Evolutionary conservation across 2,888 invertebrate species (phyloP).

Genomic region (Lamproptera curius): DNA sequence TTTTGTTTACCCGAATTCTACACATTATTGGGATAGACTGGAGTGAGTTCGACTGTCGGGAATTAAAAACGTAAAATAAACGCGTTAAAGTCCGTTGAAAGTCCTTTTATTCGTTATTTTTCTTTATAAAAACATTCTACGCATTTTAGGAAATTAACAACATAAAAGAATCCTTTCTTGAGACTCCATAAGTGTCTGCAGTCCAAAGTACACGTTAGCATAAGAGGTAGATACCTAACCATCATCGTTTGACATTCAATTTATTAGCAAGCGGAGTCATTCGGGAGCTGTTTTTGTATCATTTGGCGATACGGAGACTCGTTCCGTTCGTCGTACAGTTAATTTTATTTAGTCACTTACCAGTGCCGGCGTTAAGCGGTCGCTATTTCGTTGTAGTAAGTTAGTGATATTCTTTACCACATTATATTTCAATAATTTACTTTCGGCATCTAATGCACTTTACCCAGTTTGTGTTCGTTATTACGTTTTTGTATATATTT

Average conservation of each 20-base stretch:
- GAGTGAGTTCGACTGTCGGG: too few relatives aligned
- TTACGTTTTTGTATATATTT: not conserved
- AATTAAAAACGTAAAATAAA: too few relatives aligned
- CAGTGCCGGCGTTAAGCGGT: conserved; percentile 40
- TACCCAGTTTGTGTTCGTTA: not conserved
- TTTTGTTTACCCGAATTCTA: too few relatives aligned
- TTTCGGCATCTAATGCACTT: not conserved
- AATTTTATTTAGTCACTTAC: conserved; percentile 41
- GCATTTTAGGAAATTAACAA: too few relatives aligned
- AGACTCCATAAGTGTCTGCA: too few relatives aligned
- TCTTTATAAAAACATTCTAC: too few relatives aligned
- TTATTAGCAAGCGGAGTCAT: not conserved
- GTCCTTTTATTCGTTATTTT: too few relatives aligned
- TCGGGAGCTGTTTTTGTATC: not conserved
- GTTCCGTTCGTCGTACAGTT: not conserved
- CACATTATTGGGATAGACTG: too few relatives aligned
- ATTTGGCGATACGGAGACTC: too few relatives aligned
- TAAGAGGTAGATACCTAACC: not conserved
- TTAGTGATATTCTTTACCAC: conserved; percentile 6
- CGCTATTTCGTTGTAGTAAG: conserved; percentile 43
- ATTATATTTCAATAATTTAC: not conserved
- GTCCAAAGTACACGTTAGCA: conserved; percentile 1
- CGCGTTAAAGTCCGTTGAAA: too few relatives aligned
- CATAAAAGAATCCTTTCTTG: too few relatives aligned
- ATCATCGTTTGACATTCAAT: not conserved